Evolutionary conservation across 2,113 vertebrate genomes (phyloP).

Genomic region (Prochilodus magdalenae): DNA sequence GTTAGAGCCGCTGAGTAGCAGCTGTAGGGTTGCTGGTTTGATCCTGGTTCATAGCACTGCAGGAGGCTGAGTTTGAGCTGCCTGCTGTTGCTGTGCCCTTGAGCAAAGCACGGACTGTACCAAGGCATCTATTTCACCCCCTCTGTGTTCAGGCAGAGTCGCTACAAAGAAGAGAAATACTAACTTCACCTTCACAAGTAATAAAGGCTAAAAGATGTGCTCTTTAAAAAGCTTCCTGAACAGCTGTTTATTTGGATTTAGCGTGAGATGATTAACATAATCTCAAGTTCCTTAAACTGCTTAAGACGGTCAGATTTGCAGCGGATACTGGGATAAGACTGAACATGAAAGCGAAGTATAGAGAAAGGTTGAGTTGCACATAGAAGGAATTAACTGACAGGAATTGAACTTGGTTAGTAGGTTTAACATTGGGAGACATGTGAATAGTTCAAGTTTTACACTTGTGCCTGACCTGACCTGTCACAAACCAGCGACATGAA

Average conservation of each 20-base stretch:
- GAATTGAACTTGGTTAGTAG: no score
- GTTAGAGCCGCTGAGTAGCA: not conserved
- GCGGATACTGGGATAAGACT: no score
- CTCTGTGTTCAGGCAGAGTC: not conserved
- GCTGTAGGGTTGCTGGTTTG: not conserved
- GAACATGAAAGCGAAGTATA: no score
- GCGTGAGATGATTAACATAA: not conserved
- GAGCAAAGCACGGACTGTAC: constrained; percentile 10
- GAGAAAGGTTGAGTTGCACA: no score
- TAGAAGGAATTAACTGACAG: no score
- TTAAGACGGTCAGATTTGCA: no score
- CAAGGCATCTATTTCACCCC: not conserved
- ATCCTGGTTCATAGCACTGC: not conserved
- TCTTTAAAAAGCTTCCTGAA: not conserved
- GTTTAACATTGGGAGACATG: no score
- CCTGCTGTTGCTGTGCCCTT: not conserved
- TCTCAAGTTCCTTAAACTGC: no score
- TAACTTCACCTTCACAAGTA: not conserved
- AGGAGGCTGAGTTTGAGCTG: not conserved
- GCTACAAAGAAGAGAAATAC: not conserved
- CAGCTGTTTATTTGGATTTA: not conserved
- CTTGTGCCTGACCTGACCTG: no score
- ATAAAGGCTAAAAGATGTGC: not conserved
- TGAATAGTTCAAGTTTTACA: no score
- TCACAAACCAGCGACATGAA: no score